Evolutionary conservation across 35 echinoderm and acorn worm species (phyloP), one percentile per base, ranked within the genome.

Genomic region (Ophiothrix spiculata): DNA sequence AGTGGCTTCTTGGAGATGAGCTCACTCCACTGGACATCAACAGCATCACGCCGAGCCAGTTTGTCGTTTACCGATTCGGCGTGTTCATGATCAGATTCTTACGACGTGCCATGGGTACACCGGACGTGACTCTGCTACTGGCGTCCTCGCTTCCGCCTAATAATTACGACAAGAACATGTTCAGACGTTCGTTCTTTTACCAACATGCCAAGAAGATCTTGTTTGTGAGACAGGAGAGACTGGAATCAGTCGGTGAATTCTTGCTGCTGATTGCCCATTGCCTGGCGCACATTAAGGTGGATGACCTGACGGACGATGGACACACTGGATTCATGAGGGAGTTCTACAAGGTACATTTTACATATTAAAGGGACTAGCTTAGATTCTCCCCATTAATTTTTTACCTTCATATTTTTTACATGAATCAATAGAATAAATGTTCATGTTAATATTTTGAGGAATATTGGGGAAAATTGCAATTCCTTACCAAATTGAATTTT

Each of bases 151-250:
- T 98, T 0, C 95, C 95, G 6, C 90, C 87, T 64, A 98, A 98
- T 60, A 88, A 98, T 82, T 98, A 98, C 82, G 69, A 88, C 40
- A 83, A 85, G 35, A 98, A 98, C 79, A 98, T 98, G 95, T 98
- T 94, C 92, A 37, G 95, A 12, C 89, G 92, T 37, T 98, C 95
- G 0, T 98, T 98, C 95, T 98, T 98, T 83, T 96, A 92, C 86
- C 95, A 98, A 82, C 95, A 91, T 34, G 95, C 95, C 40, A 85
- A 88, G 64, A 91, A 91, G 38, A 98, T 98, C 74, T 79, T 98
- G 49, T 98, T 98, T 37, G 75, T 98, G 0, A 77, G 95, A 3
- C 91, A 89, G 46, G 95, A 98, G 86, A 64, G 95, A 29, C 81
- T 98, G 76, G 95, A 94, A 37, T 98, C 95, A 0, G 95, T 98